phyloP scores from a whole-genome alignment of 2,888 invertebrate genomes.

The Orgyia antiqua region DNA sequence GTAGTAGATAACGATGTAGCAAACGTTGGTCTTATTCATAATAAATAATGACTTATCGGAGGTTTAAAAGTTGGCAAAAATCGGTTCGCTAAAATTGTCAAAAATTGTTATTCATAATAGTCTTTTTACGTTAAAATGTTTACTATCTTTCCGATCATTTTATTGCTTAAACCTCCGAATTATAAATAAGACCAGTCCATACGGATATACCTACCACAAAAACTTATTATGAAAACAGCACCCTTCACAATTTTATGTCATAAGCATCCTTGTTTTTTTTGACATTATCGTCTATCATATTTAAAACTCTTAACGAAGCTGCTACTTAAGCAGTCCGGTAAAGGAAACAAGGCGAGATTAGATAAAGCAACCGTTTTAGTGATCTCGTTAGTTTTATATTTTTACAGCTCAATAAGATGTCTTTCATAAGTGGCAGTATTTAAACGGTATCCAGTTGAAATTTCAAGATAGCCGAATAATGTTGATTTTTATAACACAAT shows the following conservation, averaged over 20 bases:
- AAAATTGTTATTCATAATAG: too few relatives aligned
- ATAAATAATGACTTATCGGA: too few relatives aligned
- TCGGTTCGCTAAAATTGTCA: too few relatives aligned
- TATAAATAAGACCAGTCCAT: too few relatives aligned
- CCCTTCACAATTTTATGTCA: constrained; percentile 12
- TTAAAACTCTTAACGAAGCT: constrained; percentile 34
- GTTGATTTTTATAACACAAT: constrained; percentile 1
- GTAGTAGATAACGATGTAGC: too few relatives aligned
- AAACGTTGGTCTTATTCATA: too few relatives aligned
- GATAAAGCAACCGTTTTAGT: constrained; percentile 37
- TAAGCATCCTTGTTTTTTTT: constrained; percentile 28
- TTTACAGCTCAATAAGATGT: constrained; percentile 13
- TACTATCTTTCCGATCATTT: too few relatives aligned
- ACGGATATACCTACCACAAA: too few relatives aligned
- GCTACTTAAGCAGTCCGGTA: constrained; percentile 37
- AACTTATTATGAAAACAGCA: too few relatives aligned
- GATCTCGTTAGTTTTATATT: constrained; percentile 39
- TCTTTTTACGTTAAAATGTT: too few relatives aligned
- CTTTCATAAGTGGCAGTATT: constrained; percentile 1
- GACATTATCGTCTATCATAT: constrained; percentile 39
- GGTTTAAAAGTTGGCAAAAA: too few relatives aligned
- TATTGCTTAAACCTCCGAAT: too few relatives aligned
- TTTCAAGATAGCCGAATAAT: neutral
- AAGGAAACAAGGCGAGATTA: constrained; percentile 57
- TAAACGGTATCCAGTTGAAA: neutral